These are phyloP conservation scores for Boleophthalmus pectinirostris DNA, from an alignment of 2,113 vertebrate genomes.

Conservation along the genomic window DNA sequence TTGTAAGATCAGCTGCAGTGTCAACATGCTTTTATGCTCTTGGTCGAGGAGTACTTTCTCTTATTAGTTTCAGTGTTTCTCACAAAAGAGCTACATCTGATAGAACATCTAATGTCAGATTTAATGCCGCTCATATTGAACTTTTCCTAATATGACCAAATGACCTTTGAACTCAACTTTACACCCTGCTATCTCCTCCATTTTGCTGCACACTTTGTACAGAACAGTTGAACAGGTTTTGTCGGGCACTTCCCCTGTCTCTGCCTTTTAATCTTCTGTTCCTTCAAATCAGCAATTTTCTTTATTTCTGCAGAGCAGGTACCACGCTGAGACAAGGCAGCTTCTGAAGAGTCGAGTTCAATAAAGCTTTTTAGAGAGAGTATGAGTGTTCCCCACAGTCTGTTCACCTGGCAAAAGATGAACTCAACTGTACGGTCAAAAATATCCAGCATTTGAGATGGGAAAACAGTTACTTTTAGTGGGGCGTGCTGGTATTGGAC, in stretches of 20 bases:
- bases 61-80: not conserved
- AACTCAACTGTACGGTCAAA: slow-evolving; percentile 22
- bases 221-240: not conserved
- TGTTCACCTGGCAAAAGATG: slow-evolving; percentile 44
- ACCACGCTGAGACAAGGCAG: slow-evolving; percentile 42
- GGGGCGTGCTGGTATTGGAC: slow-evolving; percentile 38
- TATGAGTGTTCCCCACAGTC: slow-evolving; percentile 8
- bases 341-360: slow-evolving; percentile 39
- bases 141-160: not conserved
- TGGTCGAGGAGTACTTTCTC: too few species aligned
- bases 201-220: slow-evolving; percentile 15
- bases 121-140: not conserved
- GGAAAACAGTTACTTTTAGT: slow-evolving; percentile 18
- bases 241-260: not conserved
- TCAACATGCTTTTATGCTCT: not conserved
- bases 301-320: slow-evolving; percentile 20
- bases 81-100: not conserved
- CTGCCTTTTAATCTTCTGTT: slow-evolving; percentile 11
- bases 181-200: not conserved
- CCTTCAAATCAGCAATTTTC: slow-evolving; percentile 27
- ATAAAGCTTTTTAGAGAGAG: slow-evolving; percentile 14
- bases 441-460: slow-evolving; percentile 17
- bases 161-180: not conserved
- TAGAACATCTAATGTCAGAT: not conserved
- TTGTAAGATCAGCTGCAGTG: not conserved